Evolutionary conservation across 2,888 invertebrate genomes (phyloP).

Genomic region (Microctonus aethiopoides): DNA sequence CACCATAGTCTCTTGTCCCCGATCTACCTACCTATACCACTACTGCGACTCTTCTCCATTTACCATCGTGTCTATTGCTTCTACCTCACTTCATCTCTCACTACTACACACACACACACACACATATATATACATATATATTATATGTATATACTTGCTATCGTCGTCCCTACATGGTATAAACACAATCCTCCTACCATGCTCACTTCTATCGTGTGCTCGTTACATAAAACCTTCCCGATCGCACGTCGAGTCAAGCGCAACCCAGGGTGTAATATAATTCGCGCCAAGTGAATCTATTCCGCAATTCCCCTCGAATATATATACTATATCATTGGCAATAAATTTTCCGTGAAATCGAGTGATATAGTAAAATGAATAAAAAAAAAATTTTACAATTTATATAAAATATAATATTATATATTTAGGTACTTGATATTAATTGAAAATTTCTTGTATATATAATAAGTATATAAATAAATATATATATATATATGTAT

Average conservation of each 20-base stretch:
- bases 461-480: too few species aligned
- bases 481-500: too few species aligned
- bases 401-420: too few species aligned
- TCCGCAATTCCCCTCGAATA: background rate
- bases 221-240: constrained; percentile 16
- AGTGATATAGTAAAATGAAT: constrained; percentile 6
- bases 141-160: too few species aligned
- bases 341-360: constrained; percentile 26
- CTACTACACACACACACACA: too few species aligned
- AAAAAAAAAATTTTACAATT: background rate
- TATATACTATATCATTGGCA: constrained; percentile 5
- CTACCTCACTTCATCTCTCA: background rate
- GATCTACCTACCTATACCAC: background rate
- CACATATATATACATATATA: too few species aligned
- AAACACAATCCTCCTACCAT: background rate
- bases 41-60: background rate
- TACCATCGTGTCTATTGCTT: background rate
- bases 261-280: constrained; percentile 25
- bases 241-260: constrained; percentile 12
- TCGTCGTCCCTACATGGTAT: background rate
- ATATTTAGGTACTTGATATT: too few species aligned
- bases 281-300: constrained; percentile 26
- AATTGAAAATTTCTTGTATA: background rate
- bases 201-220: background rate
- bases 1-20: background rate